These are phyloP conservation scores for Linnaemya tessellans DNA, from an alignment of 2,888 invertebrate genomes.

Conservation along the genomic window DNA sequence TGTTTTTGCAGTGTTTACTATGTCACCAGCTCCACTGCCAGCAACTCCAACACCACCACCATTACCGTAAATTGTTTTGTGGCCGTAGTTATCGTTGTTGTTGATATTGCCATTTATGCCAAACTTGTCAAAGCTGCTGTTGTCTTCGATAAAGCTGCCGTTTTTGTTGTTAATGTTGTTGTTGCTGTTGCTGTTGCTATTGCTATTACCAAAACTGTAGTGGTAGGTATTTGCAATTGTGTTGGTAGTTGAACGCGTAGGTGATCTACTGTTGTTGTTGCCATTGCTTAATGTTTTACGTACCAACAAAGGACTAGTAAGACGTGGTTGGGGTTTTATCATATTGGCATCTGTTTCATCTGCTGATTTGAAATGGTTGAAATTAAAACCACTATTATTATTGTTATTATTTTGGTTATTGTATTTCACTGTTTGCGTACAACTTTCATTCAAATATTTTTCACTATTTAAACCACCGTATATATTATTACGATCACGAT, in stretches of 20 bases:
- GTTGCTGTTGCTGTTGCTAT: constrained; percentile 55
- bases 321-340: constrained; percentile 89
- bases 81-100: constrained; percentile 63
- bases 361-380: constrained; percentile 47
- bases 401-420: constrained; percentile 64
- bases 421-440: constrained; percentile 67
- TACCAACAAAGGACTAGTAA: constrained; percentile 93
- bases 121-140: constrained; percentile 71
- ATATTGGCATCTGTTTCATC: constrained; percentile 81
- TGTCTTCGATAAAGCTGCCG: constrained; percentile 67
- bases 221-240: constrained; percentile 79
- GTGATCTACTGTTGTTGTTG: constrained; percentile 69
- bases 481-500: constrained; percentile 60
- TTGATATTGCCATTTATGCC: constrained; percentile 69
- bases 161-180: constrained; percentile 45
- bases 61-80: constrained; percentile 59
- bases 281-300: constrained; percentile 86
- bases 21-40: constrained; percentile 55
- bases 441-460: constrained; percentile 58
- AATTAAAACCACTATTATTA: constrained; percentile 48
- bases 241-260: constrained; percentile 74
- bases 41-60: constrained; percentile 29
- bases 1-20: constrained; percentile 74
- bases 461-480: constrained; percentile 54
- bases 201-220: constrained; percentile 75